A percentile compares a stretch with the other conserved stretches of the same genome.
Conservation (phyloP, 2,113 vertebrate species). For the Chrysochloris asiatica region DNA sequence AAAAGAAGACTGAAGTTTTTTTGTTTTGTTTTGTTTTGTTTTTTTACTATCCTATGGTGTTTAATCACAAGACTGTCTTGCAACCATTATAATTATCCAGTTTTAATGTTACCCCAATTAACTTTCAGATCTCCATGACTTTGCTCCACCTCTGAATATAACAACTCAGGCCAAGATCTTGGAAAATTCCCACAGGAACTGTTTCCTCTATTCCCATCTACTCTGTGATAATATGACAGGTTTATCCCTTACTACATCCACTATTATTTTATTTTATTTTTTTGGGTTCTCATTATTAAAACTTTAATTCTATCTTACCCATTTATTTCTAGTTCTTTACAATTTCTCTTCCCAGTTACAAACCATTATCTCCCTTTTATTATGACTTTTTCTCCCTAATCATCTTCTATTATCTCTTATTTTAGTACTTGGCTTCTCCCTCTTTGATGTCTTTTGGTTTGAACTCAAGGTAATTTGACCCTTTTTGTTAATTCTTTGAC, state of each 20-base stretch:
- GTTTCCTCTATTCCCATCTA: neutral
- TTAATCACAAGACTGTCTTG: slow-evolving; percentile 39
- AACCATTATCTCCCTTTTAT: slow-evolving; percentile 77
- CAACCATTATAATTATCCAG: slow-evolving; percentile 30
- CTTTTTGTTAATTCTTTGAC: slow-evolving; percentile 75
- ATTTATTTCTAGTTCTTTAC: slow-evolving; percentile 78
- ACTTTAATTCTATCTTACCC: slow-evolving; percentile 76
- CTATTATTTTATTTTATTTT: too few relatives aligned
- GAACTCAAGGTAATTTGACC: slow-evolving; percentile 71
- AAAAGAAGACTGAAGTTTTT: neutral
- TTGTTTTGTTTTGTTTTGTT: too few relatives aligned
- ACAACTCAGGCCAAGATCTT: slow-evolving; percentile 10
- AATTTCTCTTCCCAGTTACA: slow-evolving; percentile 75
- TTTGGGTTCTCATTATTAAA: slow-evolving; percentile 76
- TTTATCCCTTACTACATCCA: slow-evolving; percentile 61
- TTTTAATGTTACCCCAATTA: slow-evolving; percentile 13
- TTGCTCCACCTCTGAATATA: slow-evolving; percentile 12
- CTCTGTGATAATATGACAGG: slow-evolving; percentile 42
- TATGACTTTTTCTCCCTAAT: slow-evolving; percentile 70
- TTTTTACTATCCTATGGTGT: neutral
- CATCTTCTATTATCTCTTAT: slow-evolving; percentile 75
- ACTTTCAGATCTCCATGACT: neutral
- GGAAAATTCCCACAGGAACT: slow-evolving; percentile 61
- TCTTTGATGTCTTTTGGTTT: slow-evolving; percentile 78
- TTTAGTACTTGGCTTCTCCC: slow-evolving; percentile 79